Evolutionary conservation across 2,113 vertebrate species (phyloP), one percentile per base, ranked within the genome.

Genomic region (Lepidothrix coronata): DNA sequence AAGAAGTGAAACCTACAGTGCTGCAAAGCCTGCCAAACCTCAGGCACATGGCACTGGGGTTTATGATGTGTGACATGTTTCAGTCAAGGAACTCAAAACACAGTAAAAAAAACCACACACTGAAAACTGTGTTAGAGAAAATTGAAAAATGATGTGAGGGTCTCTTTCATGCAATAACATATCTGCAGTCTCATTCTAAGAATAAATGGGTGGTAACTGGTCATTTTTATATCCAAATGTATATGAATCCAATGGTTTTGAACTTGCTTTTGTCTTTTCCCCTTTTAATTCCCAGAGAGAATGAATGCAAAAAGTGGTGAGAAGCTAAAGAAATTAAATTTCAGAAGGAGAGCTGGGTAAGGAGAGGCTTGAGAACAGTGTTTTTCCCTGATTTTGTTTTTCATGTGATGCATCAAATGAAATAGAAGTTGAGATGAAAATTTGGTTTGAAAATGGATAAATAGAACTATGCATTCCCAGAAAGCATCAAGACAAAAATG

Each of bases 21-120:
- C 25, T 72, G 57, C 49, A 54, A 90, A 94, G 35, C 30, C 80
- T 92, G 86, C 63, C 57, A 89, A 84, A 82, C 55, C 66, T 65
- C 48, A 41, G 43, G 71, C 2, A 0, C 8, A 3, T 78, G 73
- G 61, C 28, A 10, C 24, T 1, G 2, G n/a, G 13, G 35, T 92
- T 92, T 79, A 87, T 0, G 0, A 61, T 27, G 52, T 87, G 70
- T 78, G 74, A 65, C 25, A 3, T 17, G 41, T 51, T 91, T 85
- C 49, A 79, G 21, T 57, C 1, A 3, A 66, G 37, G 77, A 89
- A 30, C n/a, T n/a, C 1, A 37, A 90, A 77, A 37, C 0, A 1
- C 2, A 1, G 1, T 20, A 5, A 25, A 55, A 41, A 83, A 33
- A 8, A 4, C 5, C 12, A 49, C 18, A 37, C 49, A 28, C n/a